Evolutionary conservation across 1,140 invertebrate species (phyloP).

Genomic region (Dreissena polymorpha): DNA sequence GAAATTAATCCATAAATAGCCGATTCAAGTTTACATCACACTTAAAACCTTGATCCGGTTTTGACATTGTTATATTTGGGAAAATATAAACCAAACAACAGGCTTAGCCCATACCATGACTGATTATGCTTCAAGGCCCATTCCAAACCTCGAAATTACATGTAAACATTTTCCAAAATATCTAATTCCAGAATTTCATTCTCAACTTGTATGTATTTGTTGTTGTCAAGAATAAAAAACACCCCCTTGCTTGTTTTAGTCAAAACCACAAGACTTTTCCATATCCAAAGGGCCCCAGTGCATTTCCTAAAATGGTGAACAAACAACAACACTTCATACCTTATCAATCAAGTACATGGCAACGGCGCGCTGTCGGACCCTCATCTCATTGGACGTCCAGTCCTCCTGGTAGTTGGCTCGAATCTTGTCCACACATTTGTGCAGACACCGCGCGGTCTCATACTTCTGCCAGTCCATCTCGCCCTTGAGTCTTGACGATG

Average conservation of each 20-base stretch:
- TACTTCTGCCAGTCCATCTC: constrained; percentile 99
- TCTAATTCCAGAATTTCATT: no score
- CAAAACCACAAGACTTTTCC: no score
- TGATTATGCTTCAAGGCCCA: no score
- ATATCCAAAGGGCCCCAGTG: background rate
- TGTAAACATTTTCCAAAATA: no score
- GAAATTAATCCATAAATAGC: no score
- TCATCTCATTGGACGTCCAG: constrained; percentile 99
- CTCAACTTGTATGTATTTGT: no score
- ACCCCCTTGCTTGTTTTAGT: no score
- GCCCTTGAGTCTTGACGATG: constrained; percentile 99
- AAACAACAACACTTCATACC: constrained; percentile 79
- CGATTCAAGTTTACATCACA: no score
- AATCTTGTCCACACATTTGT: constrained; percentile 86
- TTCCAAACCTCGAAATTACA: no score
- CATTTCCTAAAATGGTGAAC: background rate
- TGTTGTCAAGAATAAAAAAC: no score
- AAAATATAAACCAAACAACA: background rate
- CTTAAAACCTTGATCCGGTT: background rate
- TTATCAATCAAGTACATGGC: constrained; percentile 99
- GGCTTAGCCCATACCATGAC: background rate
- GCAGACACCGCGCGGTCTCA: constrained; percentile 95
- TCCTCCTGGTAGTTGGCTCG: constrained; percentile 93
- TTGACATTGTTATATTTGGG: background rate
- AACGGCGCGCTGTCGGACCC: constrained; percentile 96